Conservation (phyloP, 2,797 vertebrate genomes). For the Acestrorhynchus altus region DNA sequence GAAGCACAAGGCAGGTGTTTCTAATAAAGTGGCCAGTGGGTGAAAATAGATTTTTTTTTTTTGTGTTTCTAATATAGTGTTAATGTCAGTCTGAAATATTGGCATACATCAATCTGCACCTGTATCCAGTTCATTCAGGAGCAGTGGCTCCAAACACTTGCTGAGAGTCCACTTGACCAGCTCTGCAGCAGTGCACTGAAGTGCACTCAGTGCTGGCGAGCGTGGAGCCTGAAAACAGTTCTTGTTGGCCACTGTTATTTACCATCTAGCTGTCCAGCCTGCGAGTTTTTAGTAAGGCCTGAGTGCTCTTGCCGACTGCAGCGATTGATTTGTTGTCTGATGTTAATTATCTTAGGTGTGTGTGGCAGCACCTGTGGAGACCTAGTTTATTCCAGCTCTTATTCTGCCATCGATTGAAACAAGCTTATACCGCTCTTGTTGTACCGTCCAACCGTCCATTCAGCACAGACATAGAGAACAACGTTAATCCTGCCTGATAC, state of each 20-base stretch:
- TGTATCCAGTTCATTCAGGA: neutral
- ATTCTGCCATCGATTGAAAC: constrained; percentile 44
- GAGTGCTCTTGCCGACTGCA: constrained; percentile 24
- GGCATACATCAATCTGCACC: neutral
- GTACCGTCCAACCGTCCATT: constrained; percentile 17
- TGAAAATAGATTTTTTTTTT: no score
- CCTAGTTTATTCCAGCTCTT: constrained; percentile 39
- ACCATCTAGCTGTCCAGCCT: neutral
- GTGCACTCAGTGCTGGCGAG: neutral
- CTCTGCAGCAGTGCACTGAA: neutral
- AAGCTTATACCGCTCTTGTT: constrained; percentile 33
- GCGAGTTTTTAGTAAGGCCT: constrained; percentile 1
- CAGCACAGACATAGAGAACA: neutral
- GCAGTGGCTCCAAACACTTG: neutral
- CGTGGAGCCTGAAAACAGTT: neutral
- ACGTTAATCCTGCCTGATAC: neutral
- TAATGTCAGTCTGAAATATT: neutral
- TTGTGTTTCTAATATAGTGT: neutral
- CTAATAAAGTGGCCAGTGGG: no score
- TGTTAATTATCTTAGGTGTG: constrained; percentile 47
- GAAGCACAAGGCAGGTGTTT: no score
- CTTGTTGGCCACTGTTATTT: constrained; percentile 1
- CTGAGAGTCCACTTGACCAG: neutral
- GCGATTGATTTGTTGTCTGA: constrained; percentile 54
- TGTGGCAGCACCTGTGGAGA: constrained; percentile 45